These are phyloP conservation scores for Apantesis nais DNA, from an alignment of 2,888 invertebrate genomes.

Conservation along the genomic window DNA sequence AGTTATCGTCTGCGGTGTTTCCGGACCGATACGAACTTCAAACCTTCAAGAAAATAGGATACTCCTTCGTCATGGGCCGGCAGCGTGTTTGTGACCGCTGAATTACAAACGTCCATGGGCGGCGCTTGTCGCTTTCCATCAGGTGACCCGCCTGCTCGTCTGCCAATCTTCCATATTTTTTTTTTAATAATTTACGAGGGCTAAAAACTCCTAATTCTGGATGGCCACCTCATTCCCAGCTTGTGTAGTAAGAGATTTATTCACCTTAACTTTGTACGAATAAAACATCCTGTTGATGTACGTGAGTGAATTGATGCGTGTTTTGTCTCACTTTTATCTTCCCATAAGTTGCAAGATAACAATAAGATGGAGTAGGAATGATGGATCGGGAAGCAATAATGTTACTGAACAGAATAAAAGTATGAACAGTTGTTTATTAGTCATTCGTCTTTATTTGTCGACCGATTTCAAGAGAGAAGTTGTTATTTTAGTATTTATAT, in stretches of 20 bases:
- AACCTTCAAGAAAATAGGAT: too few species aligned
- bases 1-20: too few species aligned
- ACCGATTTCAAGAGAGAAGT: background rate
- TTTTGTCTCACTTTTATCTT: constrained; percentile 14
- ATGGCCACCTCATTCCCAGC: background rate
- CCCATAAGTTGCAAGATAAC: constrained; percentile 6
- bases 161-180: too few species aligned
- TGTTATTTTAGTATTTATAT: background rate
- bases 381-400: constrained; percentile 14
- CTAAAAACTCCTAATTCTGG: too few species aligned
- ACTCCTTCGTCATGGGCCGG: too few species aligned
- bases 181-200: too few species aligned
- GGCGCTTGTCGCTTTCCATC: too few species aligned
- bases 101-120: too few species aligned
- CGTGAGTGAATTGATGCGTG: constrained; percentile 12
- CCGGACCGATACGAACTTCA: too few species aligned
- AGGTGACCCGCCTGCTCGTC: too few species aligned
- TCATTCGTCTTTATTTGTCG: constrained; percentile 9
- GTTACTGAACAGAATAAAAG: background rate
- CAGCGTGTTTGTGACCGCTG: too few species aligned
- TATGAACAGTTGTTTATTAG: constrained; percentile 6
- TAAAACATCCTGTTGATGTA: constrained; percentile 5
- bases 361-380: constrained; percentile 5
- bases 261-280: constrained; percentile 20
- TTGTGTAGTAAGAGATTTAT: constrained; percentile 19